These are phyloP conservation scores for Porites cylindrica DNA, from an alignment of 92 coral and sea anemone species.

Conservation along the genomic window DNA sequence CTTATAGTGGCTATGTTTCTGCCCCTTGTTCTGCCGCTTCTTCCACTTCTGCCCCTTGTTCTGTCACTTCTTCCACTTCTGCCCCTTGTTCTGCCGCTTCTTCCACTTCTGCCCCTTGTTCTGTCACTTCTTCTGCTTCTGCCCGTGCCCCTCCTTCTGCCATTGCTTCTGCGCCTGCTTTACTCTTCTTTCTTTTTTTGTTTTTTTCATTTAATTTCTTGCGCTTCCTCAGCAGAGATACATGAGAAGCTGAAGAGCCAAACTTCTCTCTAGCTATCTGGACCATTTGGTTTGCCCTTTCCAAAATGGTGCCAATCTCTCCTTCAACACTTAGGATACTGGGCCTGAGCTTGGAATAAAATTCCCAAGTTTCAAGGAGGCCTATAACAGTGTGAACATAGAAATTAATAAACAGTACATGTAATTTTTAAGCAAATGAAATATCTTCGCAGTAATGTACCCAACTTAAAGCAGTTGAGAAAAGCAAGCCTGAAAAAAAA, in stretches of 20 bases:
- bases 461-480: constrained; percentile 1
- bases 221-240: constrained; percentile 40
- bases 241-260: constrained; percentile 39
- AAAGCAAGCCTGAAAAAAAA: background rate
- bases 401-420: background rate
- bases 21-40: too few relatives aligned
- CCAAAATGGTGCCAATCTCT: constrained; percentile 39
- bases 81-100: background rate
- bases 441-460: background rate
- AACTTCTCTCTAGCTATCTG: constrained; percentile 24
- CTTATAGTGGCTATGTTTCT: too few relatives aligned
- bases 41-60: background rate
- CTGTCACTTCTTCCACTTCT: background rate
- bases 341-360: constrained; percentile 37
- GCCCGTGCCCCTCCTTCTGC: constrained; percentile 7
- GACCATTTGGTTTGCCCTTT: constrained; percentile 32
- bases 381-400: background rate
- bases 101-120: too few relatives aligned
- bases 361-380: constrained; percentile 36
- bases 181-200: constrained; percentile 8
- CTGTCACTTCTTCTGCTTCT: too few relatives aligned
- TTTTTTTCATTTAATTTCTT: constrained; percentile 7
- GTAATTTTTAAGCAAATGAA: background rate
- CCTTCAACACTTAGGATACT: constrained; percentile 36
- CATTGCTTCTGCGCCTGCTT: constrained; percentile 21